These are phyloP conservation scores for Empidonax traillii DNA, from an alignment of 2,113 vertebrate species.

Conservation along the genomic window DNA sequence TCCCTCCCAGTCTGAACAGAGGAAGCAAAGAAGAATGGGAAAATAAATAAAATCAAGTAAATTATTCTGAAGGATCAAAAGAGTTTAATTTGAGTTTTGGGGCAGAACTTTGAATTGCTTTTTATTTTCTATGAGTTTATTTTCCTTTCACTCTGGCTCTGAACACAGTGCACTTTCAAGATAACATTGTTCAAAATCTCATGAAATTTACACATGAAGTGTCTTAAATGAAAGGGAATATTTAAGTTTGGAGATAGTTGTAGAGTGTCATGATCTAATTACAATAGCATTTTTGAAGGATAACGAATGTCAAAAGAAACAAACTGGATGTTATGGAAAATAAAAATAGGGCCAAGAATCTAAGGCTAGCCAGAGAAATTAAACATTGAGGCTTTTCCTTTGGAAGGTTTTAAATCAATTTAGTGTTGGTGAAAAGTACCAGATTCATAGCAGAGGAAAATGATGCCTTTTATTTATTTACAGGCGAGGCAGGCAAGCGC, in stretches of 20 bases:
- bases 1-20: background rate
- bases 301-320: constrained; percentile 39
- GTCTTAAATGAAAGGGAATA: constrained; percentile 35
- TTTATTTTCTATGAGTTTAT: constrained; percentile 54
- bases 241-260: constrained; percentile 39
- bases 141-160: constrained; percentile 36
- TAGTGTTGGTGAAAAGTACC: constrained; percentile 1
- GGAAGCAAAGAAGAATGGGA: constrained; percentile 48
- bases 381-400: constrained; percentile 54
- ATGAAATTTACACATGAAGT: constrained; percentile 27
- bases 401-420: constrained; percentile 55
- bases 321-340: constrained; percentile 43
- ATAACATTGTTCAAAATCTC: constrained; percentile 54
- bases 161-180: constrained; percentile 35
- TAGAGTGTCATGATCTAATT: constrained; percentile 42
- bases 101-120: constrained; percentile 17
- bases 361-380: constrained; percentile 36
- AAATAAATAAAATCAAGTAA: constrained; percentile 54
- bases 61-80: constrained; percentile 48
- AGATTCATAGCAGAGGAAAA: constrained; percentile 43
- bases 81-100: constrained; percentile 19
- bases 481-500: background rate
- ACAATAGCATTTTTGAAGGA: constrained; percentile 42
- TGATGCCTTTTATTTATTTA: constrained; percentile 52
- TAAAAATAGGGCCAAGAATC: constrained; percentile 45